A percentile compares a stretch with the other conserved stretches of the same genome.
Evolutionary conservation across 2,797 vertebrate species (phyloP).

Genomic region (Agapornis canus): DNA sequence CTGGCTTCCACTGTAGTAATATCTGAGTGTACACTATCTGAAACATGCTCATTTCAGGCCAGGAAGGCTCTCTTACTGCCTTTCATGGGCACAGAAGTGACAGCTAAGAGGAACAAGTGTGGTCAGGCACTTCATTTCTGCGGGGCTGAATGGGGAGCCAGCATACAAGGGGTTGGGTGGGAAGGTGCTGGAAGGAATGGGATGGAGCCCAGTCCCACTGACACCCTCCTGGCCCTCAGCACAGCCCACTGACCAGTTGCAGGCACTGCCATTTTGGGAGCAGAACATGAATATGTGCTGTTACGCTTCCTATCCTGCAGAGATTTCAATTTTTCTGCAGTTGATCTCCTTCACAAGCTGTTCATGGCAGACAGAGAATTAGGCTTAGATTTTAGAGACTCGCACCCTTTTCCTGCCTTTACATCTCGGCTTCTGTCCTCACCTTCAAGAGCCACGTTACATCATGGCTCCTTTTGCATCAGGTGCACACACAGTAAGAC

Average conservation of each 20-base stretch:
- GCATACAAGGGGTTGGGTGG: rapidly evolving
- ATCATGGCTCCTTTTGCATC: rapidly evolving
- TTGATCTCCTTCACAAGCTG: background rate
- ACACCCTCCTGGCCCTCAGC: background rate
- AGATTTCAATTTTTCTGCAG: background rate
- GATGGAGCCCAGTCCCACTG: background rate
- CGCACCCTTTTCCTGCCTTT: background rate
- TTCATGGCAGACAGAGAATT: background rate
- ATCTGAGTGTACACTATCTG: background rate
- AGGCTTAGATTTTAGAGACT: background rate
- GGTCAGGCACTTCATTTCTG: background rate
- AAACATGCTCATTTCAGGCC: background rate
- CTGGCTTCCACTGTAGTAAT: background rate
- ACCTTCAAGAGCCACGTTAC: background rate
- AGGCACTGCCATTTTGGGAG: background rate
- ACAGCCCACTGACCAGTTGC: background rate
- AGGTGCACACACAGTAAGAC: rapidly evolving
- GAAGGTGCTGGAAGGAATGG: background rate
- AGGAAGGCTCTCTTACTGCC: background rate
- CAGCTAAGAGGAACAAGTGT: background rate
- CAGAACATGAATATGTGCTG: background rate
- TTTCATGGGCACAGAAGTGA: background rate
- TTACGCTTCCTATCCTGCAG: background rate
- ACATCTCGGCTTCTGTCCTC: background rate
- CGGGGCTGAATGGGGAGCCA: rapidly evolving